Evolutionary conservation across 2,888 invertebrate species (phyloP).

Genomic region (Himalopsyche kuldschensis): DNA sequence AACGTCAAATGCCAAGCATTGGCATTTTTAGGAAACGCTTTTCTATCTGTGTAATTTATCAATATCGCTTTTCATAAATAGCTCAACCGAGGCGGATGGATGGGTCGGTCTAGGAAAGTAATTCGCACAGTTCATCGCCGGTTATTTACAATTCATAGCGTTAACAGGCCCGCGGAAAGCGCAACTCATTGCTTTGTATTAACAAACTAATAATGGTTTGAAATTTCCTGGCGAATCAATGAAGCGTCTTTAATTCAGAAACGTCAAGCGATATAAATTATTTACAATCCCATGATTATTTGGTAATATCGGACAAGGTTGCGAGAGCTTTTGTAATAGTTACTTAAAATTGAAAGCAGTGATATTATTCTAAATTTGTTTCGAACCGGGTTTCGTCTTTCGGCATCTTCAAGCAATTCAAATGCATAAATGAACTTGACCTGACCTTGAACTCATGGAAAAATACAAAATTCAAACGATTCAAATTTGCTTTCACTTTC

Average conservation of each 20-base stretch:
- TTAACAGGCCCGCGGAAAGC: neutral
- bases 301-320: too few species aligned
- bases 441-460: too few species aligned
- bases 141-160: neutral
- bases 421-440: too few species aligned
- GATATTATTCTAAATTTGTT: too few species aligned
- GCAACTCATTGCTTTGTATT: neutral
- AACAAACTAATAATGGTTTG: neutral
- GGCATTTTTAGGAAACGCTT: slow-evolving; percentile 29
- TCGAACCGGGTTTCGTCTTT: too few species aligned
- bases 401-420: too few species aligned
- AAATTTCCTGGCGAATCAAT: neutral
- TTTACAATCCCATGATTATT: too few species aligned
- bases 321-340: too few species aligned
- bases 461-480: too few species aligned
- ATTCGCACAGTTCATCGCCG: neutral
- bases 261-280: too few species aligned
- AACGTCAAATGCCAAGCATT: slow-evolving; percentile 29
- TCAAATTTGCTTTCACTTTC: too few species aligned
- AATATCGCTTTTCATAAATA: slow-evolving; percentile 31
- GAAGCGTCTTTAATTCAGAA: neutral
- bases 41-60: slow-evolving; percentile 29
- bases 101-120: slow-evolving; percentile 2
- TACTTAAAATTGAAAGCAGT: too few species aligned
- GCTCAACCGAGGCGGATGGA: slow-evolving; percentile 4